Percentiles rank a stretch among this genome's conserved stretches.
phyloP scores from a whole-genome alignment of 2,888 invertebrate genomes.

The Herminia tarsipennalis region DNA sequence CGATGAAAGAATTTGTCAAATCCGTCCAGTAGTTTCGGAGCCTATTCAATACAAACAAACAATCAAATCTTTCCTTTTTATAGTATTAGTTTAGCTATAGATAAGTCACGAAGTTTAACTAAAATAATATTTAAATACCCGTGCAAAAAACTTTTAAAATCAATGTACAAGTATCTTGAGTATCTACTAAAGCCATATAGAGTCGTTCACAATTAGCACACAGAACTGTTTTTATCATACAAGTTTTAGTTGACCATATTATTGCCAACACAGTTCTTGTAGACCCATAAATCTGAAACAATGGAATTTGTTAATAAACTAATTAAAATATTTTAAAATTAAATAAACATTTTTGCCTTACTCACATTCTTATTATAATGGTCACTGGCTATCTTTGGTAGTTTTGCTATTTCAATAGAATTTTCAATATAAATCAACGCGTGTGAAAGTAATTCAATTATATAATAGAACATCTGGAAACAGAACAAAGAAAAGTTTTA shows the following conservation, averaged over 20 bases:
- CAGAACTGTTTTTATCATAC: background rate
- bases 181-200: slow-evolving; percentile 14
- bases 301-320: background rate
- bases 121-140: too few relatives aligned
- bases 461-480: slow-evolving; percentile 4
- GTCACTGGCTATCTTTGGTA: too few relatives aligned
- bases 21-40: too few relatives aligned
- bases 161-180: slow-evolving; percentile 18
- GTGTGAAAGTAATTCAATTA: background rate
- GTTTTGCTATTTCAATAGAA: slow-evolving; percentile 1
- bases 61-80: too few relatives aligned
- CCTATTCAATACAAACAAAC: too few relatives aligned
- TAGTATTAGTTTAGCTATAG: too few relatives aligned
- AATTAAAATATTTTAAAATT: too few relatives aligned
- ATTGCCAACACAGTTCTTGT: background rate
- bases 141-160: slow-evolving; percentile 5
- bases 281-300: background rate
- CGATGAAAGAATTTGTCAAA: too few relatives aligned
- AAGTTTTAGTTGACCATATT: slow-evolving; percentile 8
- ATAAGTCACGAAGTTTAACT: too few relatives aligned
- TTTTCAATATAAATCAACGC: slow-evolving; percentile 2
- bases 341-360: background rate
- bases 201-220: slow-evolving; percentile 13
- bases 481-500: too few relatives aligned
- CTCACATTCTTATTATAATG: background rate